Base-by-base conservation (phyloP, 2,888 invertebrate species). In the Idaea straminata region DNA sequence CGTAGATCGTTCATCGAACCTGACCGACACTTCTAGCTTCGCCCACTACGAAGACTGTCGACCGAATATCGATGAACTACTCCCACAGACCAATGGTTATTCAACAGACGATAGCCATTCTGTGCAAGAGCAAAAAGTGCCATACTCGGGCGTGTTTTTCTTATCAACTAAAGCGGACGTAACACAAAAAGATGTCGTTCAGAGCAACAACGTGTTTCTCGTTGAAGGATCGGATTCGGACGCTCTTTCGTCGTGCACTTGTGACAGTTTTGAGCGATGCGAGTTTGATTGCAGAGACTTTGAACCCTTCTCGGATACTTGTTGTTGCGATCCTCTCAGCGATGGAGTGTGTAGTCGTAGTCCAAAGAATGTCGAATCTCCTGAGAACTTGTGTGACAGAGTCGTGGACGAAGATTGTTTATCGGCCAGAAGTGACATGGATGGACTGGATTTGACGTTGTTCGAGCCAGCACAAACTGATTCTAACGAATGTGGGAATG, bases 381-480 rank as follows among this genome's bases (percentile, higher is more conserved):
- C 92, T 34, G 92, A 92, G 78, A 79, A 91, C 77, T 89, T 92
- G 78, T 85, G 88, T 80, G 87, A 89, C 65, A 80, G 83, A 72
- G 80, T 78, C 65, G 85, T 82, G 47, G 91, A 92, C 57, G 91
- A 89, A 62, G 93, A 93, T 73, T 87, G 86, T 62, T 84, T 85
- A 35, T 90, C 93, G 63, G 85, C 91, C 61, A 83, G 92, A 47
- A 93, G 93, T 83, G 95, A 95, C 84, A 94, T 95, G 94, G 95
- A 95, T 74, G 95, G 95, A 70, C 89, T 95, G 74, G 95, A 95
- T 86, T 88, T 95, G 80, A 92, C 95, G 70, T 86, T 95, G 74
- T 95, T 95, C 83, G 95, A 95, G 82, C 95, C 95, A 62, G 94
- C 94, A 62, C 88, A 85, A 78, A 77, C 77, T 64, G 90, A 89